Evolutionary conservation across 2,888 invertebrate species (phyloP).

Genomic region (Tuta absoluta): DNA sequence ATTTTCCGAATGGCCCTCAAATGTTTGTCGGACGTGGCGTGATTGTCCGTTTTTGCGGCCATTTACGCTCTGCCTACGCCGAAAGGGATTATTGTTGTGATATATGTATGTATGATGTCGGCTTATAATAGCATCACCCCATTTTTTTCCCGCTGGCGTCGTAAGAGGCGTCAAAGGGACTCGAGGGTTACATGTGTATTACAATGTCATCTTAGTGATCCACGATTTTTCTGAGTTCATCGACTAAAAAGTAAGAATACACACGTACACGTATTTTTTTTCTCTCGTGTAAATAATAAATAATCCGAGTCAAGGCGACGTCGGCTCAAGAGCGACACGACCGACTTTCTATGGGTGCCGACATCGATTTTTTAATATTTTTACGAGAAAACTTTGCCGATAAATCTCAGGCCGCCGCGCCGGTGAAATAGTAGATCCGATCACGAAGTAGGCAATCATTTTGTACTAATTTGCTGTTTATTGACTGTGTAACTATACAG

Average conservation of each 20-base stretch:
- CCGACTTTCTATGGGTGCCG: constrained; percentile 10
- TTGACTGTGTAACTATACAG: neutral
- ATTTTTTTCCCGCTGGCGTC: too few relatives aligned
- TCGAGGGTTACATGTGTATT: too few relatives aligned
- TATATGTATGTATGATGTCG: too few relatives aligned
- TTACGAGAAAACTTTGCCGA: constrained; percentile 7
- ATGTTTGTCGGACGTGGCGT: too few relatives aligned
- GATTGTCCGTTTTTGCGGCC: too few relatives aligned
- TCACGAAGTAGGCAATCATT: neutral
- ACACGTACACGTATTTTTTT: neutral
- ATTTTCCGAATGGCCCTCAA: too few relatives aligned
- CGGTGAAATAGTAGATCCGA: neutral
- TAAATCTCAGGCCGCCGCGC: constrained; percentile 14
- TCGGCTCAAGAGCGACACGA: neutral
- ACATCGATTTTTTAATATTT: constrained; percentile 15
- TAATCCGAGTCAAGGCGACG: constrained; percentile 4
- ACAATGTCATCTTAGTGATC: too few relatives aligned
- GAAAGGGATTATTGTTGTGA: too few relatives aligned
- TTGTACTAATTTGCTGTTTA: neutral
- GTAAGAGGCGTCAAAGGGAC: too few relatives aligned
- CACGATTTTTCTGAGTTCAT: too few relatives aligned
- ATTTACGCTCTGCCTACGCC: too few relatives aligned
- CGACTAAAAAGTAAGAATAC: neutral
- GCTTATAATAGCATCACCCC: too few relatives aligned
- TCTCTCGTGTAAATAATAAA: constrained; percentile 4